Conservation (phyloP, 2,113 vertebrate species). For the Phasianus colchicus region DNA sequence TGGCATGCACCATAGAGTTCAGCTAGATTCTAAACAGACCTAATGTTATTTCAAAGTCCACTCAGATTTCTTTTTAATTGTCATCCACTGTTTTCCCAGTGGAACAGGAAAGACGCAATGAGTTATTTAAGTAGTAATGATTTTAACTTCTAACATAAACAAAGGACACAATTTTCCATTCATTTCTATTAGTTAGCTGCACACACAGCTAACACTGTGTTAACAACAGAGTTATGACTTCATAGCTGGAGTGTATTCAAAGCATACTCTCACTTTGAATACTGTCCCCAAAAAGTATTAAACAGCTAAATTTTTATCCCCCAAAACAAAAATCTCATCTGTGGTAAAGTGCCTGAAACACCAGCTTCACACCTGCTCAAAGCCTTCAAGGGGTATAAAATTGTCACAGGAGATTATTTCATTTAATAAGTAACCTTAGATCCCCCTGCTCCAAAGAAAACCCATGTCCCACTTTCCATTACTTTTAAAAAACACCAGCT, state of each 20-base stretch:
- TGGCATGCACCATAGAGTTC: neutral
- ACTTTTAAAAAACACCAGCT: neutral
- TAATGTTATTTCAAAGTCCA: neutral
- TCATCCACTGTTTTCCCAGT: neutral
- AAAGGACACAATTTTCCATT: neutral
- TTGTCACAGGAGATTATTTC: neutral
- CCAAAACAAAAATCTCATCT: neutral
- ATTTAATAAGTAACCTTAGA: neutral
- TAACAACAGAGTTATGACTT: neutral
- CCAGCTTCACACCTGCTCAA: neutral
- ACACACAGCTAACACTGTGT: neutral
- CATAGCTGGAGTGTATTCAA: neutral
- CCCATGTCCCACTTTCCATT: fast-evolving
- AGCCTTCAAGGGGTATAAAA: neutral
- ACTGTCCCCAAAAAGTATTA: neutral
- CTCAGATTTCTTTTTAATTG: neutral
- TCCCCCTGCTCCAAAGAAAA: neutral
- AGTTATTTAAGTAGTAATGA: neutral
- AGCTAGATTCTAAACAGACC: neutral
- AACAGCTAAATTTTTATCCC: neutral
- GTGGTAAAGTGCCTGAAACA: neutral
- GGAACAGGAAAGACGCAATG: neutral
- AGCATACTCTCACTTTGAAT: neutral
- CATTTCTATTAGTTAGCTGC: neutral
- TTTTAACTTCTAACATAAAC: neutral